phyloP scores from a whole-genome alignment of 2,113 vertebrate species.

The Rhabdomys dilectus region DNA sequence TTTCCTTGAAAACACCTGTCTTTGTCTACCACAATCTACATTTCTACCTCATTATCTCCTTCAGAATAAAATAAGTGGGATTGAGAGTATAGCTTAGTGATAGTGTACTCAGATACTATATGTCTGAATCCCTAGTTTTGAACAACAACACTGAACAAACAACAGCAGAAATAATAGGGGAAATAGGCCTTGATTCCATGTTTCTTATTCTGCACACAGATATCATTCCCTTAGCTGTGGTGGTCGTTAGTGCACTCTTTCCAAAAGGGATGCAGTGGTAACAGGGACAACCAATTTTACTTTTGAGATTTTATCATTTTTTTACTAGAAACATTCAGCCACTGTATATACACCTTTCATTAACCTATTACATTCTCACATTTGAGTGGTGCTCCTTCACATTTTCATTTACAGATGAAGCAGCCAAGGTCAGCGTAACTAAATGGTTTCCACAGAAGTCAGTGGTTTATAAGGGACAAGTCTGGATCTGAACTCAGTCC shows the following conservation, averaged over 20 bases:
- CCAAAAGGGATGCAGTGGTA: not conserved
- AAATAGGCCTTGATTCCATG: not conserved
- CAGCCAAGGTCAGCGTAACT: not conserved
- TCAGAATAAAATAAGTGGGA: not conserved
- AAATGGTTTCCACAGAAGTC: not conserved
- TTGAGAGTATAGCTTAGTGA: not conserved
- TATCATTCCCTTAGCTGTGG: not conserved
- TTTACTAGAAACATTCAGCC: not conserved
- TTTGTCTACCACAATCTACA: not conserved
- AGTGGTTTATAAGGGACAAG: not conserved
- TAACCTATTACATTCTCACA: slow-evolving; percentile 26
- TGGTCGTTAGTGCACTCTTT: not conserved
- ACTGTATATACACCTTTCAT: not conserved
- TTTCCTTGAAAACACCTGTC: not conserved
- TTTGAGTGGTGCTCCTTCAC: not conserved
- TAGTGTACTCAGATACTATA: not conserved
- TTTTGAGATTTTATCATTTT: not conserved
- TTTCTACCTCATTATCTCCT: not conserved
- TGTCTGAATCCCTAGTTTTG: not conserved
- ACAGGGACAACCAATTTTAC: not conserved
- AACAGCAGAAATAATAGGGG: not conserved
- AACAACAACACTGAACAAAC: not conserved
- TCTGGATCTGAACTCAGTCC: not conserved
- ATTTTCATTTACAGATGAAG: not conserved
- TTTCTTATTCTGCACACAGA: not conserved